Percentiles rank a stretch among this genome's conserved stretches.
These are phyloP conservation scores for Calcarius ornatus DNA, from an alignment of 2,113 vertebrate genomes.

Conservation along the genomic window DNA sequence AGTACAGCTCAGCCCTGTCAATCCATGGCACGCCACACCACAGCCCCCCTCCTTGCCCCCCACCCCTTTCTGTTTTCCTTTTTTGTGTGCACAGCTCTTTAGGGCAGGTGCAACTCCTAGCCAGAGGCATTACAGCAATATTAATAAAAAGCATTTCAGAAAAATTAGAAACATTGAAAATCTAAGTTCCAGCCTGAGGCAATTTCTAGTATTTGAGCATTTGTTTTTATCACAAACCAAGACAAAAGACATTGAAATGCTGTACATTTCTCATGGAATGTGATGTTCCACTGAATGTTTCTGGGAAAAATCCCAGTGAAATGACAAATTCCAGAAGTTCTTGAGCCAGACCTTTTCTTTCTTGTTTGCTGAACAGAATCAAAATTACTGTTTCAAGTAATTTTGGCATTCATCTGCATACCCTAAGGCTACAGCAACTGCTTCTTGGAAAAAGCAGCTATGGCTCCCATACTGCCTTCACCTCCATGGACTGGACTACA, in stretches of 20 bases:
- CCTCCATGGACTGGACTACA: not conserved
- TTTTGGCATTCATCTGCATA: not conserved
- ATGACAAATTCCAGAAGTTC: not conserved
- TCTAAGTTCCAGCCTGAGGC: not conserved
- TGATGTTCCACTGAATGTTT: not conserved
- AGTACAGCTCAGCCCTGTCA: not conserved
- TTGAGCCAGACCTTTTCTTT: not conserved
- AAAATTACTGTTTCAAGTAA: not conserved
- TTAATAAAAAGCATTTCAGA: not conserved
- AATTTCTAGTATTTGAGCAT: not conserved
- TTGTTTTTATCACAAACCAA: conserved; percentile 9
- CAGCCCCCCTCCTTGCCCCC: rapidly evolving
- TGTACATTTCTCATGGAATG: not conserved
- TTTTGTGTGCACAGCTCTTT: not conserved
- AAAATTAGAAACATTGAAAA: not conserved
- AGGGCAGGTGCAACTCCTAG: not conserved
- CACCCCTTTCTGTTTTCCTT: not conserved
- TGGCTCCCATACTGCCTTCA: not conserved
- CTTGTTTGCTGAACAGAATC: not conserved
- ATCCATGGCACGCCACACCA: not conserved
- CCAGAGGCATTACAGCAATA: not conserved
- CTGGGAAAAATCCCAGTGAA: not conserved
- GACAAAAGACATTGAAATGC: not conserved
- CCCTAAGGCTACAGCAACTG: not conserved
- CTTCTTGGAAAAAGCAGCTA: not conserved